Conservation (phyloP, 2,113 vertebrate genomes). For the Cebus imitator region DNA sequence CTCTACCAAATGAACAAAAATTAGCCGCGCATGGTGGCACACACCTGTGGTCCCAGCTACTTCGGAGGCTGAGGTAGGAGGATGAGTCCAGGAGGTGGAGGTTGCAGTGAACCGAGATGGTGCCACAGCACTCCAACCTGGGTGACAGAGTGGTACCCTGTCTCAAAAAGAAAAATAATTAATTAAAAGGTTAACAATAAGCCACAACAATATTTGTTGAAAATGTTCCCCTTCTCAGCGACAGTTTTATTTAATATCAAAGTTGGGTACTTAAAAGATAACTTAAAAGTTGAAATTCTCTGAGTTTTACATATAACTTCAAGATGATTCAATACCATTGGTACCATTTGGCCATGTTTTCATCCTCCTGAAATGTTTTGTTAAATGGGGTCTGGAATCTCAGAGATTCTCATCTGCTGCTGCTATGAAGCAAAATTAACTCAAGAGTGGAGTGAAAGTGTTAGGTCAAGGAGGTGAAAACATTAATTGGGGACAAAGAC, state of each 20-base stretch:
- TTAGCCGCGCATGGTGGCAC: too few relatives aligned
- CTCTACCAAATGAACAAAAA: too few relatives aligned
- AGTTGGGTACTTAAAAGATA: neutral
- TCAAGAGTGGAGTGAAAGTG: neutral
- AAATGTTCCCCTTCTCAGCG: neutral
- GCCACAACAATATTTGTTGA: neutral
- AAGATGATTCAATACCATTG: neutral
- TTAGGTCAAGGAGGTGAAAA: neutral
- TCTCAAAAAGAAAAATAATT: neutral
- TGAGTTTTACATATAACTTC: neutral
- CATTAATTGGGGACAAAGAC: neutral
- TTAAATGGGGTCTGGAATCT: neutral
- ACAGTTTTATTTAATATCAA: neutral
- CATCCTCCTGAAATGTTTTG: neutral
- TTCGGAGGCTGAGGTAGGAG: too few relatives aligned
- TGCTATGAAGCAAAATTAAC: neutral
- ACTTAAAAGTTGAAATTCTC: constrained; percentile 9
- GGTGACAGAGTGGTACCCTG: neutral
- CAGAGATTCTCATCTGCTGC: neutral
- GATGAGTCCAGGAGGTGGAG: neutral
- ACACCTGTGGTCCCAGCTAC: too few relatives aligned
- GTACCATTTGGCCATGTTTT: neutral
- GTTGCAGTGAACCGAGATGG: neutral
- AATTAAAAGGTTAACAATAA: neutral
- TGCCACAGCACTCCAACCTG: neutral